Base-by-base conservation (phyloP, 2,797 vertebrate species). In the Peromyscus nudipes region DNA sequence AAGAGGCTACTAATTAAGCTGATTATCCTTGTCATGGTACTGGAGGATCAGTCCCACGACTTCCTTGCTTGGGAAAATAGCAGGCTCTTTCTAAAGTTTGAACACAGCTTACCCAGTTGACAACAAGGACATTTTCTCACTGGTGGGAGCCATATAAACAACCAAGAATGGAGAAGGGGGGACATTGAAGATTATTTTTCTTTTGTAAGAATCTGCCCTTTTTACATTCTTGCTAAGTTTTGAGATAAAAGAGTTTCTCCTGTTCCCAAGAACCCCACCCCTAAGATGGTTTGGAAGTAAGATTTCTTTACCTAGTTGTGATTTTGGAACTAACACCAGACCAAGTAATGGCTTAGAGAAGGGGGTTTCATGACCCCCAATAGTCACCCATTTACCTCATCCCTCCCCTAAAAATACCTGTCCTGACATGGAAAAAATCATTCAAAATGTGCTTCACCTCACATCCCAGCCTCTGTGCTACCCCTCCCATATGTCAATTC, bases 1-100 rank as follows among this genome's bases (percentile, higher is more conserved):
- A 97, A 94, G 96, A 98, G 98, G 93, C 96, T 98, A 96, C 97
- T 97, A 98, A 96, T 98, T 98, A 98, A 96, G 96, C 80, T 67
- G 76, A 57, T 97, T 98, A 94, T 97, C 95, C 80, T 92, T 98
- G 98, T 95, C 97, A 94, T 55, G 94, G 96, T 92, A 84, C 80
- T 31, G 37, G 37, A 93, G 93, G 90, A 96, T 95, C 97, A 96
- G 96, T 95, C 81, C 96, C 76, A 92, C 43, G 7, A 55, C 64
- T 1, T 37, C 76, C 69, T 95, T 75, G 95, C 97, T 96, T 86
- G 77, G 93, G 85, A 88, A 96, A 98, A 96, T 21, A 95, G 95
- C 60, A 52, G n/a, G 4, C 46, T 95, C 46, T 89, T 21, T n/a
- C 97, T 94, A 65, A 92, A 94, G 94, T 81, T 80, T 94, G 97